These are phyloP conservation scores for Gymnopithys bicolor DNA, from an alignment of 2,797 vertebrate genomes.

Conservation along the genomic window DNA sequence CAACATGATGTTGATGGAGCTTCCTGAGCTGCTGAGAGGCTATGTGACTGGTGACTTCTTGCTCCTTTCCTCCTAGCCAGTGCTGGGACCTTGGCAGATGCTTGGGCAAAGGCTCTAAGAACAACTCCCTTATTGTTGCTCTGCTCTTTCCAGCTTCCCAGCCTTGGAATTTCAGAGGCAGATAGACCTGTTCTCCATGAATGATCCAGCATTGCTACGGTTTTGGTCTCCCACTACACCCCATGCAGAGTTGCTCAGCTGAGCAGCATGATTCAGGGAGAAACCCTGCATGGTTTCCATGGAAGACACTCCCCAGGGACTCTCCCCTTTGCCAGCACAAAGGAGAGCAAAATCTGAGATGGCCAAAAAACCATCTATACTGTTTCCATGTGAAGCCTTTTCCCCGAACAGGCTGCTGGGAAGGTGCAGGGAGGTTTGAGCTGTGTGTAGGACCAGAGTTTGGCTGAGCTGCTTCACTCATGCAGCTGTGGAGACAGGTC, in stretches of 20 bases:
- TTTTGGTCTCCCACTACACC: neutral
- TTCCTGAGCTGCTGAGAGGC: neutral
- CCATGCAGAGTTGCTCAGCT: neutral
- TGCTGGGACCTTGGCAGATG: neutral
- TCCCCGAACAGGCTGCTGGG: neutral
- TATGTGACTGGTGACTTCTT: neutral
- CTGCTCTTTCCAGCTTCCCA: neutral
- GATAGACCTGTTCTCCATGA: neutral
- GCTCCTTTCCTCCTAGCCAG: neutral
- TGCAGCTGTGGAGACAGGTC: accelerated
- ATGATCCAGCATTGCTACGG: neutral
- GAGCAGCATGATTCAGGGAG: neutral
- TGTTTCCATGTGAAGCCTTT: neutral
- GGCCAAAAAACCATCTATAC: neutral
- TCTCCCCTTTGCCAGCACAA: neutral
- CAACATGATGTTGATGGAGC: accelerated
- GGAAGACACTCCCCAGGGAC: neutral
- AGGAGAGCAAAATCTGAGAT: neutral
- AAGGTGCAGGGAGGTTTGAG: neutral
- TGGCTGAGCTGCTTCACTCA: neutral
- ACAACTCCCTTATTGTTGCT: neutral
- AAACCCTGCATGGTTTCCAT: neutral
- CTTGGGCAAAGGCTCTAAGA: neutral
- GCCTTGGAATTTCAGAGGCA: neutral
- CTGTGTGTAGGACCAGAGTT: neutral